These are phyloP conservation scores for Nyctibius grandis DNA, from an alignment of 2,797 vertebrate genomes.

Conservation along the genomic window DNA sequence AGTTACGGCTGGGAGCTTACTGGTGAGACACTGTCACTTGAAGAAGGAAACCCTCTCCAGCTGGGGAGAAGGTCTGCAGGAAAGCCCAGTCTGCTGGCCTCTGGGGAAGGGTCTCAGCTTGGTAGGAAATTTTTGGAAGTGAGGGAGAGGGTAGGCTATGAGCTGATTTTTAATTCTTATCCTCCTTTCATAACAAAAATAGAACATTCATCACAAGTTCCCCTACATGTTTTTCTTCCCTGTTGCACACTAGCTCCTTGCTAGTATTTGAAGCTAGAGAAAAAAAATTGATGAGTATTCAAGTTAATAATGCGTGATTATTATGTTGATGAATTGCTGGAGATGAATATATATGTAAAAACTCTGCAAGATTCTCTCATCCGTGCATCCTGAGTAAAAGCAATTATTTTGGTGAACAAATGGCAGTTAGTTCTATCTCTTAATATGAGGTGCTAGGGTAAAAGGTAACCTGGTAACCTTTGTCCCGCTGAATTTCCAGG, in stretches of 20 bases:
- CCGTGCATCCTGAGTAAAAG: conserved; percentile 29
- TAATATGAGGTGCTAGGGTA: background rate
- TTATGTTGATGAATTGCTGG: conserved; percentile 57
- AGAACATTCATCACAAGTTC: conserved; percentile 41
- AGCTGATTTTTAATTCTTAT: background rate
- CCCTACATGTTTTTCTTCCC: conserved; percentile 29
- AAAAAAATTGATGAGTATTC: conserved; percentile 45
- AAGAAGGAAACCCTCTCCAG: background rate
- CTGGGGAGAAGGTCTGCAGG: background rate
- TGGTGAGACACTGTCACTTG: background rate
- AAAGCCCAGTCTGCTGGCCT: background rate
- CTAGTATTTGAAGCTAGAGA: conserved; percentile 17
- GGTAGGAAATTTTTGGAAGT: background rate
- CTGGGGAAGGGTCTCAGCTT: background rate
- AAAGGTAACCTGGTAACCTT: background rate
- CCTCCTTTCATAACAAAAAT: conserved; percentile 32
- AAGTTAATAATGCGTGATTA: conserved; percentile 57
- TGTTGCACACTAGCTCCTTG: conserved; percentile 8
- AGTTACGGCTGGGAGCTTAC: background rate
- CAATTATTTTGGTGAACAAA: conserved; percentile 32
- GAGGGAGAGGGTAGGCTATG: background rate
- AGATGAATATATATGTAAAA: conserved; percentile 49
- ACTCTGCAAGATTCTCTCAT: conserved; percentile 43
- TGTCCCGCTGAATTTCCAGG: background rate
- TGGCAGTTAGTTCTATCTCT: background rate